Evolutionary conservation across 2,797 vertebrate genomes (phyloP).

Genomic region (Myotis vivesi): DNA sequence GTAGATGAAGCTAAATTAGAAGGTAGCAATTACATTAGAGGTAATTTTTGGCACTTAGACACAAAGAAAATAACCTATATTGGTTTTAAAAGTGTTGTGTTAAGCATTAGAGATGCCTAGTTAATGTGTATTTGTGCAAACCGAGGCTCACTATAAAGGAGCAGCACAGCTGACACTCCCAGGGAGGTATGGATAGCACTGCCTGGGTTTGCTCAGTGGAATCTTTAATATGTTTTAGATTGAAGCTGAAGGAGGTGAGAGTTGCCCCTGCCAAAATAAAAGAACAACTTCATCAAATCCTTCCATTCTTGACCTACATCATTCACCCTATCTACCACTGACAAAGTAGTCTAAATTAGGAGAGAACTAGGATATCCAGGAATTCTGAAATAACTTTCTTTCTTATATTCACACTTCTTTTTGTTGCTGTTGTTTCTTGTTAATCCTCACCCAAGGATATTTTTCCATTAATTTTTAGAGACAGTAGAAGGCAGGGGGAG

Average conservation of each 20-base stretch:
- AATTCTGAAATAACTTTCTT: neutral
- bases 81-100: neutral
- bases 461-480: too few relatives aligned
- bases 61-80: neutral
- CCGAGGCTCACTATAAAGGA: neutral
- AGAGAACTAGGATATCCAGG: neutral
- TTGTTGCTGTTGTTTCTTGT: too few relatives aligned
- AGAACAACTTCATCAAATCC: neutral
- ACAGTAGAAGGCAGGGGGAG: too few relatives aligned
- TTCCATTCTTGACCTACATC: neutral
- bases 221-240: neutral
- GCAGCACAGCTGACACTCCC: neutral
- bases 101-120: neutral
- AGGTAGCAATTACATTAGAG: neutral
- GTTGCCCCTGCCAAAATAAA: neutral
- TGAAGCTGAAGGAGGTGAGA: neutral
- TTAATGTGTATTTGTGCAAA: neutral
- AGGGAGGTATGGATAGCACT: too few relatives aligned
- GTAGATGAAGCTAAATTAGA: neutral
- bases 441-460: too few relatives aligned
- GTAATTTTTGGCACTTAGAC: neutral
- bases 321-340: neutral
- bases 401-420: neutral
- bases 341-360: neutral
- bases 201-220: neutral